Conservation (phyloP, 2,113 vertebrate genomes). For the Elgaria multicarinata region DNA sequence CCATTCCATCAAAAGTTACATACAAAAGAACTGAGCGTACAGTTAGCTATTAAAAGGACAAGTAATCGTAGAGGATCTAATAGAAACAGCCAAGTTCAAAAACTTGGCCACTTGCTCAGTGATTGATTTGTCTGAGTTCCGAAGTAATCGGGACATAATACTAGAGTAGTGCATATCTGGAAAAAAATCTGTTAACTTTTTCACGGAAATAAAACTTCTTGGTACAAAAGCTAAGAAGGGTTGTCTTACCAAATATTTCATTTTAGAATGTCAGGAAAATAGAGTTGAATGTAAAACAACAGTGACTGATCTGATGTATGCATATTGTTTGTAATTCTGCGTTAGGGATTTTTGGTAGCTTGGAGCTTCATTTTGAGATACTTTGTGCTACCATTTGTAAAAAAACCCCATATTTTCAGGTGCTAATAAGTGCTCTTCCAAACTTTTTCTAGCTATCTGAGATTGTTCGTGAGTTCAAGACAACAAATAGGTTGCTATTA, state of each 20-base stretch:
- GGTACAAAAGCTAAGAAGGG: neutral
- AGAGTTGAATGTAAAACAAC: neutral
- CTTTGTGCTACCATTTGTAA: neutral
- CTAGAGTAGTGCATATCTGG: neutral
- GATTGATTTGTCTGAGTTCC: too few relatives aligned
- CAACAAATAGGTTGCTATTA: conserved; percentile 88
- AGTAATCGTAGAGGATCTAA: too few relatives aligned
- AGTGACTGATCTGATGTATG: neutral
- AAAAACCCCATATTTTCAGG: neutral
- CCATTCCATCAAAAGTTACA: too few relatives aligned
- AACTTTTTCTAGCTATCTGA: conserved; percentile 84
- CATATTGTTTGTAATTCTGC: neutral
- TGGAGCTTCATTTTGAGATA: neutral
- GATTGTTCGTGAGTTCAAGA: conserved; percentile 92
- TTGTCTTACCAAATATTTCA: neutral
- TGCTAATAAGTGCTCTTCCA: neutral
- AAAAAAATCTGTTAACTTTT: neutral
- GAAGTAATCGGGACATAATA: too few relatives aligned
- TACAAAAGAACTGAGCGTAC: too few relatives aligned
- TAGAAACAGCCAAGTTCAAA: too few relatives aligned
- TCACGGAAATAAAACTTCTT: neutral
- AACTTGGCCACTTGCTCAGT: too few relatives aligned
- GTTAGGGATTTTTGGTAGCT: neutral
- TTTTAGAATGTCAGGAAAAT: neutral
- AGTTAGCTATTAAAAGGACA: too few relatives aligned